Conservation (phyloP, 2,113 vertebrate genomes). For the Macroglossus sobrinus region DNA sequence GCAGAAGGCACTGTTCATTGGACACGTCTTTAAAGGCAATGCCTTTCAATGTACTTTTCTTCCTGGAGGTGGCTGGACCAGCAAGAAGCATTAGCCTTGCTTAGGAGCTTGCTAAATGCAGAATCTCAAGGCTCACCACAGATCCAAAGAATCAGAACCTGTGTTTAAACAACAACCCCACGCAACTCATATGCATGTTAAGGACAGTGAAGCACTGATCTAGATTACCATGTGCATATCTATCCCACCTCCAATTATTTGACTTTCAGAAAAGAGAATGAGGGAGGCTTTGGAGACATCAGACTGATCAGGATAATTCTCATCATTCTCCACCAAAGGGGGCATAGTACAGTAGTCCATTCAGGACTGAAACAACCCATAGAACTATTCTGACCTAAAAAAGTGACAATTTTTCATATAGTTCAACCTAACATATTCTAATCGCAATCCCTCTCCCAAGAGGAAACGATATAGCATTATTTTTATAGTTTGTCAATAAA, state of each 20-base stretch:
- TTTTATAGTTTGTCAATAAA: neutral
- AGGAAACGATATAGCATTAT: neutral
- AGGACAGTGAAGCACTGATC: neutral
- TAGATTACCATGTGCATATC: neutral
- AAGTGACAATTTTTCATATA: neutral
- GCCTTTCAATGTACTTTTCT: neutral
- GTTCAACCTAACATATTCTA: neutral
- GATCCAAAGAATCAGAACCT: neutral
- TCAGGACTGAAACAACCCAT: neutral
- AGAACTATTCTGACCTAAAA: neutral
- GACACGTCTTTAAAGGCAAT: neutral
- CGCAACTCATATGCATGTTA: neutral
- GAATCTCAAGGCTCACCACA: neutral
- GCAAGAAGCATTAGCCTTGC: neutral
- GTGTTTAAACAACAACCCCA: neutral
- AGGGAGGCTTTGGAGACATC: neutral
- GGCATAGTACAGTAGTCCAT: neutral
- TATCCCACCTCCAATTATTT: neutral
- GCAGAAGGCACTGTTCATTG: neutral
- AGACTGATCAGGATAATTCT: neutral
- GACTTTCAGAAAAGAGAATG: constrained; percentile 1
- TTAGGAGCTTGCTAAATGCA: neutral
- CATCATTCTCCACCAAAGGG: neutral
- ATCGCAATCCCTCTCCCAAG: neutral
- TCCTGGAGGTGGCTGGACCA: neutral